Evolutionary conservation across 1,140 invertebrate species (phyloP).

Genomic region (Hermetia illucens): DNA sequence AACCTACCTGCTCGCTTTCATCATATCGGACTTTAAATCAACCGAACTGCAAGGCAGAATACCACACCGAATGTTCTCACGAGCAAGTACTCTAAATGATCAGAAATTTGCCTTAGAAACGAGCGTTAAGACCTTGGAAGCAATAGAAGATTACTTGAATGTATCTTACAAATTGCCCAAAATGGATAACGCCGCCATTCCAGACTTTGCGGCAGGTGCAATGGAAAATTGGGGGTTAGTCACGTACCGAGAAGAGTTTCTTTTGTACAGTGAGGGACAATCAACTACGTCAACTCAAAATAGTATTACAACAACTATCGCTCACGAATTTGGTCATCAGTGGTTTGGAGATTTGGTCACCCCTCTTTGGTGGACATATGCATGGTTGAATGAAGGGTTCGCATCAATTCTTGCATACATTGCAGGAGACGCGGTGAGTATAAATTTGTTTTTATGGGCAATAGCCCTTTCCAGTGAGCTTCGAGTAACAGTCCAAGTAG

Average conservation of each 20-base stretch:
- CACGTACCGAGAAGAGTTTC: constrained; percentile 40
- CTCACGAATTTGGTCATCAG: constrained; percentile 48
- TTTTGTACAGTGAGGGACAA: not conserved
- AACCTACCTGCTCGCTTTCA: constrained; percentile 59
- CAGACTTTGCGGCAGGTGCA: constrained; percentile 62
- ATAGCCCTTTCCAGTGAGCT: no score
- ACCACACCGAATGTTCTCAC: constrained; percentile 44
- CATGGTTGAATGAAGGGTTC: constrained; percentile 38
- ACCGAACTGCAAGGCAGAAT: constrained; percentile 17
- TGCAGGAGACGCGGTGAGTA: constrained; percentile 32
- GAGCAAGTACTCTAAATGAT: constrained; percentile 38
- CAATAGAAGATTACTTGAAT: constrained; percentile 35
- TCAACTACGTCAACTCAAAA: not conserved
- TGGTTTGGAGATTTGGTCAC: constrained; percentile 58
- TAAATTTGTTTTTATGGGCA: not conserved
- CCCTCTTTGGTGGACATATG: constrained; percentile 41
- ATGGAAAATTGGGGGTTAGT: constrained; percentile 83
- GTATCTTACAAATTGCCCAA: constrained; percentile 36
- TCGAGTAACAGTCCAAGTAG: not conserved
- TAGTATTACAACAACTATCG: constrained; percentile 36
- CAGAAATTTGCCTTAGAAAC: constrained; percentile 39
- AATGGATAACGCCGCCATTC: constrained; percentile 56
- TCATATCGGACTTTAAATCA: constrained; percentile 48
- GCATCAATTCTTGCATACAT: constrained; percentile 33
- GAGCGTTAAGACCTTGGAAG: constrained; percentile 35